phyloP scores from a whole-genome alignment of 2,113 vertebrate genomes.

The Gymnarchus niloticus region DNA sequence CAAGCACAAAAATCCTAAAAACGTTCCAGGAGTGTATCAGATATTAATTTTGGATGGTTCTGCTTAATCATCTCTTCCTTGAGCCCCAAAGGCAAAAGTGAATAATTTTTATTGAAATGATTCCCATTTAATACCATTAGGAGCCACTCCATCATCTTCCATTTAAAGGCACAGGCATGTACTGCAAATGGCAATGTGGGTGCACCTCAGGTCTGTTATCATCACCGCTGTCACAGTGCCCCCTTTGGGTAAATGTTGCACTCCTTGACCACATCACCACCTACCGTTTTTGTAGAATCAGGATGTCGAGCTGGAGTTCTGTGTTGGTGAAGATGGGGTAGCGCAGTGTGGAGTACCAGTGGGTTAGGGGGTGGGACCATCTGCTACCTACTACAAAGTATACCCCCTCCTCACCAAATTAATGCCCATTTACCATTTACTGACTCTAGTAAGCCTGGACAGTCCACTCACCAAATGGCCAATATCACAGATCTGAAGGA shows the following conservation, averaged over 20 bases:
- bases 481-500: not conserved
- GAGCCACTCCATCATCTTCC: not conserved
- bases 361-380: not conserved
- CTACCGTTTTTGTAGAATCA: not conserved
- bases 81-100: not conserved
- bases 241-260: not conserved
- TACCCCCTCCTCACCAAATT: not conserved
- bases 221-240: not conserved
- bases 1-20: not conserved
- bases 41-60: not conserved
- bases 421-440: not conserved
- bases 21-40: not conserved
- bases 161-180: not conserved
- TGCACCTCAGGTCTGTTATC: not conserved
- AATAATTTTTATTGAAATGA: not conserved
- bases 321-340: not conserved
- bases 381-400: not conserved
- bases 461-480: not conserved
- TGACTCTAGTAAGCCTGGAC: slow-evolving; percentile 9
- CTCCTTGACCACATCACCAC: too few relatives aligned
- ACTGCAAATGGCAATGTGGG: not conserved
- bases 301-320: not conserved
- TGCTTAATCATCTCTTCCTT: not conserved
- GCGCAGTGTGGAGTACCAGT: not conserved
- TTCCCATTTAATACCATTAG: not conserved